These are phyloP conservation scores for Tragelaphus scriptus DNA, from an alignment of 2,113 vertebrate genomes.

Conservation along the genomic window DNA sequence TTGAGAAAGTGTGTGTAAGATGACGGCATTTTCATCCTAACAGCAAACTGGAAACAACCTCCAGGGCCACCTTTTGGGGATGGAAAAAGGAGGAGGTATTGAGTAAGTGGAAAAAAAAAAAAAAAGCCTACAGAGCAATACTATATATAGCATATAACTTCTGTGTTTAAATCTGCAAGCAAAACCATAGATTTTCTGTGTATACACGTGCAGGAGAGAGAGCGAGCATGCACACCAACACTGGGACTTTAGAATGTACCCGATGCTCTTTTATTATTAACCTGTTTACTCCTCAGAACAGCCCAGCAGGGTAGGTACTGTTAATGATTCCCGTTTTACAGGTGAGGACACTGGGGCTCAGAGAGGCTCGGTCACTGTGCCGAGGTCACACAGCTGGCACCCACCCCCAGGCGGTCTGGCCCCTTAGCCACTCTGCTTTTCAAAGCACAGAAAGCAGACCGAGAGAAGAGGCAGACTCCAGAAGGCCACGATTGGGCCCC, in stretches of 20 bases:
- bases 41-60: neutral
- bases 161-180: neutral
- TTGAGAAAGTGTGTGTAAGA: fast-evolving
- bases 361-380: neutral
- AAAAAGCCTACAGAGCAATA: neutral
- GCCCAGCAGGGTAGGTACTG: fast-evolving
- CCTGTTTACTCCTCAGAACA: neutral
- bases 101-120: neutral
- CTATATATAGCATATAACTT: neutral
- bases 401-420: neutral
- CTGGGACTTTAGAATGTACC: neutral
- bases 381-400: neutral
- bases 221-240: neutral
- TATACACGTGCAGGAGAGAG: fast-evolving
- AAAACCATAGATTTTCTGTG: neutral
- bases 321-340: neutral
- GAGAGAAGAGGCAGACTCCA: neutral
- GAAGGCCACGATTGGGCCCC: fast-evolving
- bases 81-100: neutral
- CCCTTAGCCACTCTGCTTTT: neutral
- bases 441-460: neutral
- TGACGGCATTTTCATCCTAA: fast-evolving
- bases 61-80: neutral
- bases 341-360: neutral
- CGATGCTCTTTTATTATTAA: neutral